Conservation (phyloP, 2,113 vertebrate genomes). For the Ginglymostoma cirratum region DNA sequence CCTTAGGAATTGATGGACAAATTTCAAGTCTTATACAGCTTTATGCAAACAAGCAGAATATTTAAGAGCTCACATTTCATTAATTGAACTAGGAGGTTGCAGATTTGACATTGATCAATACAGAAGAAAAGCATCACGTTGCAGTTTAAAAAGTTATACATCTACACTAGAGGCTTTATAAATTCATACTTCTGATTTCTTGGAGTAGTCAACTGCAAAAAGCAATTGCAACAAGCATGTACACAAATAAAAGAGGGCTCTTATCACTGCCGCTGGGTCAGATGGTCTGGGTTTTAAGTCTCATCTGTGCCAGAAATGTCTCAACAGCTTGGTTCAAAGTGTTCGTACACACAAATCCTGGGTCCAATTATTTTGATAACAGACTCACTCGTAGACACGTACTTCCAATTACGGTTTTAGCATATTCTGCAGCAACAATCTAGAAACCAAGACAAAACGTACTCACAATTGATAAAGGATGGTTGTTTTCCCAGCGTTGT, state of each 20-base stretch:
- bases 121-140: background rate
- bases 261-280: too few species aligned
- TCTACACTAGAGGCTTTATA: background rate
- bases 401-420: background rate
- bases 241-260: background rate
- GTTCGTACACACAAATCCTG: background rate
- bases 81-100: background rate
- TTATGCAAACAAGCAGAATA: background rate
- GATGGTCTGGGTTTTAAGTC: too few species aligned
- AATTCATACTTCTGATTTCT: background rate
- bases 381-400: background rate
- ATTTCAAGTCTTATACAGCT: background rate
- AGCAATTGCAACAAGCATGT: background rate
- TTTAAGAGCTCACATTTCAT: background rate
- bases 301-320: too few species aligned
- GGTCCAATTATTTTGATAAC: background rate
- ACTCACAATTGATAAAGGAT: slow-evolving; percentile 77
- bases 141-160: background rate
- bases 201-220: background rate
- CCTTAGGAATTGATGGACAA: background rate
- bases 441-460: background rate
- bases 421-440: background rate
- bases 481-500: slow-evolving; percentile 75
- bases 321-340: too few species aligned
- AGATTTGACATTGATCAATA: background rate